phyloP scores from a whole-genome alignment of 2,113 vertebrate species.

The Alexandromys fortis region DNA sequence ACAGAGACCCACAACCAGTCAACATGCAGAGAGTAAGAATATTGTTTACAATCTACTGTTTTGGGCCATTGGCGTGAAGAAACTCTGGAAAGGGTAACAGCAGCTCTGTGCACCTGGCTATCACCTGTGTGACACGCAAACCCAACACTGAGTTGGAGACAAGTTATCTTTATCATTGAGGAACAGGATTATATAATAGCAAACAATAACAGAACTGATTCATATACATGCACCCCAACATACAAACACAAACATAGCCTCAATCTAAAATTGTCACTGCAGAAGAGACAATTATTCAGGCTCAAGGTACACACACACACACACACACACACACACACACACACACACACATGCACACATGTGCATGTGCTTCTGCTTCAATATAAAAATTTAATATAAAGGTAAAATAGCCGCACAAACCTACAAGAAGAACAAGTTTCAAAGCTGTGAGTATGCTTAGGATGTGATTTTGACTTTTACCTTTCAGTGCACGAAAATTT shows the following conservation, averaged over 20 bases:
- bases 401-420: not conserved
- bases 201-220: not conserved
- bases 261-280: not conserved
- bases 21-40: not conserved
- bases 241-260: not conserved
- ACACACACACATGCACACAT: not conserved
- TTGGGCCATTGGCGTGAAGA: too few species aligned
- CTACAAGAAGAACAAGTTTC: not conserved
- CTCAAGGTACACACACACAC: not conserved
- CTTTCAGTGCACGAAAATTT: not conserved
- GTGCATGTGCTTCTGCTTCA: not conserved
- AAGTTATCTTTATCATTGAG: conserved; percentile 39
- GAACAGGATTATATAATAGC: not conserved
- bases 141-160: not conserved
- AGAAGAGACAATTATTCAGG: not conserved
- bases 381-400: conserved; percentile 27
- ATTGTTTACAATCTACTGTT: not conserved
- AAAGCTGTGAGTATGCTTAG: not conserved
- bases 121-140: not conserved
- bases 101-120: not conserved
- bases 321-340: not conserved
- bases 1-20: not conserved
- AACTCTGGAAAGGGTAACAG: not conserved
- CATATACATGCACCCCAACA: not conserved
- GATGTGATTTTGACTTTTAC: not conserved